These are phyloP conservation scores for Caenorhabditis imperialis DNA, from an alignment of 2,888 invertebrate genomes.

Conservation along the genomic window DNA sequence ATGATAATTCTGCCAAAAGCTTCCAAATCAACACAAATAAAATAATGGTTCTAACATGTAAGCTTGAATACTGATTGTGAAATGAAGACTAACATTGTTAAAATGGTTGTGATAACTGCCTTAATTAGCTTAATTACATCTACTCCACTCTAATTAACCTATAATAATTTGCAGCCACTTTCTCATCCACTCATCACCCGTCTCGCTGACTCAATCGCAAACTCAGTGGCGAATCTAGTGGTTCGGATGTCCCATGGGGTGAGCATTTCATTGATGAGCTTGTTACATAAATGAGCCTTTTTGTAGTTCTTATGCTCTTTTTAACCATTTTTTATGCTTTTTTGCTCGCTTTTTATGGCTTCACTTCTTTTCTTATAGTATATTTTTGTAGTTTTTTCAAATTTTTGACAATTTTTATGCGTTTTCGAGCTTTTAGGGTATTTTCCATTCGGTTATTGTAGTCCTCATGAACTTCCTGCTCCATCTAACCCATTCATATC, in stretches of 20 bases:
- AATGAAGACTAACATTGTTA: too few relatives aligned
- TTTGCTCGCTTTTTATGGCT: constrained; percentile 26
- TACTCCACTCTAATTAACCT: neutral
- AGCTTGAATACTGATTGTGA: too few relatives aligned
- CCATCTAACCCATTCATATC: neutral
- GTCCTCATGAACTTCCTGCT: too few relatives aligned
- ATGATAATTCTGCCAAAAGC: too few relatives aligned
- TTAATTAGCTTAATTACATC: neutral
- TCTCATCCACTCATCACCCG: constrained; percentile 54
- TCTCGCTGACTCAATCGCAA: constrained; percentile 58
- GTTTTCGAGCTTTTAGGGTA: too few relatives aligned
- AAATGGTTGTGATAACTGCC: too few relatives aligned
- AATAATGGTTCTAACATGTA: too few relatives aligned
- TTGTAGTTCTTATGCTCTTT: neutral
- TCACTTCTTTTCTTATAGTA: too few relatives aligned
- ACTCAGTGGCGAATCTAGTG: constrained; percentile 51
- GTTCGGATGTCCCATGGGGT: constrained; percentile 56
- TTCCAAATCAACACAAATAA: too few relatives aligned
- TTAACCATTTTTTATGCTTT: constrained; percentile 3
- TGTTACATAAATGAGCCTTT: neutral
- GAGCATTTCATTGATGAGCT: constrained; percentile 2
- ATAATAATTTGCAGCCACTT: constrained; percentile 42
- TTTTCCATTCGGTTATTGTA: too few relatives aligned
- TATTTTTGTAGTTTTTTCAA: too few relatives aligned
- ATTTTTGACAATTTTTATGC: too few relatives aligned